phyloP scores from a whole-genome alignment of 2,113 vertebrate genomes.

The Saimiri boliviensis region DNA sequence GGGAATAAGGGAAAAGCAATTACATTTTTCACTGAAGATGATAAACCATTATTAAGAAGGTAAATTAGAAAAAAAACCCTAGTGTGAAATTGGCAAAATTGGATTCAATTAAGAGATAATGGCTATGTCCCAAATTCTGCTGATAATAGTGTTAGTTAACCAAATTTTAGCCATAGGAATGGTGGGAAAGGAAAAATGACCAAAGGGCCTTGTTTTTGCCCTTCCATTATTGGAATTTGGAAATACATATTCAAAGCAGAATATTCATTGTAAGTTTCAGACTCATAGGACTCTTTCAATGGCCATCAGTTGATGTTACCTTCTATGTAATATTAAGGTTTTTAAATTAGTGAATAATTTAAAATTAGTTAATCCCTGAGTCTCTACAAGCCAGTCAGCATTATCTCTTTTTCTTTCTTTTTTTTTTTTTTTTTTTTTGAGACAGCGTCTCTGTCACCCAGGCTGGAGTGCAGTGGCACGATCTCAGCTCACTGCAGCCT shows the following conservation, averaged over 20 bases:
- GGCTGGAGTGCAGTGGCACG: too few relatives aligned
- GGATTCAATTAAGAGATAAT: neutral
- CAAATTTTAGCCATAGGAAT: slow-evolving; percentile 15
- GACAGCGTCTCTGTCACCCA: too few relatives aligned
- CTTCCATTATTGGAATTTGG: slow-evolving; percentile 34
- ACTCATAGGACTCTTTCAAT: neutral
- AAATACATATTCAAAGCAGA: neutral
- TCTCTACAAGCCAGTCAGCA: neutral
- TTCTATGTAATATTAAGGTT: neutral
- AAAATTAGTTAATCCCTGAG: neutral
- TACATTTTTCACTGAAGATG: slow-evolving; percentile 98
- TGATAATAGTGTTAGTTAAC: neutral
- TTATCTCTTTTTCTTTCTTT: too few relatives aligned
- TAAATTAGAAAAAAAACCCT: slow-evolving; percentile 69
- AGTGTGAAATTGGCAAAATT: neutral
- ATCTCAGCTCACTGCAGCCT: too few relatives aligned
- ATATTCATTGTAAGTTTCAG: slow-evolving; percentile 40
- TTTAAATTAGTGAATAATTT: neutral
- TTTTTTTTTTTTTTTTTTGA: too few relatives aligned
- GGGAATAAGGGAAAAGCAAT: slow-evolving; percentile 93
- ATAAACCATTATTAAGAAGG: slow-evolving; percentile 96
- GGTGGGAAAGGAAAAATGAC: neutral
- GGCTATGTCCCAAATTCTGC: neutral
- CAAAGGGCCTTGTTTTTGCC: neutral
- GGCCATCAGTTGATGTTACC: neutral